These are phyloP conservation scores for Conus betulinus DNA, from an alignment of 1,140 invertebrate species.

Conservation along the genomic window DNA sequence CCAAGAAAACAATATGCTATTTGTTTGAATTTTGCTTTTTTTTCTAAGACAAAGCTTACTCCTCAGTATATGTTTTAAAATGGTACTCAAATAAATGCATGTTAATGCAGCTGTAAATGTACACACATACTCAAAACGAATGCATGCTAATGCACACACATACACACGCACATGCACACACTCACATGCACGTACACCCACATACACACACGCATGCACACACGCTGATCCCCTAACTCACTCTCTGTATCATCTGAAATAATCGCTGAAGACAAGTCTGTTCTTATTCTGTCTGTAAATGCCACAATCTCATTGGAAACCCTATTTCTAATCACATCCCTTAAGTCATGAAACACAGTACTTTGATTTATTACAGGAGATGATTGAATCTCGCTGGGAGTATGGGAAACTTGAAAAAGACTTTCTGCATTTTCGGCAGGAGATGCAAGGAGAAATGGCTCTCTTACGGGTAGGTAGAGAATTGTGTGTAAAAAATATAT, in stretches of 20 bases:
- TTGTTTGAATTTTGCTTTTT: no score
- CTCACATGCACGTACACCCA: not conserved
- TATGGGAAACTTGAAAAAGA: constrained; percentile 60
- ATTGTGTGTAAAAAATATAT: no score
- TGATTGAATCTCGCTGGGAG: constrained; percentile 69
- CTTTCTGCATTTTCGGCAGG: constrained; percentile 56
- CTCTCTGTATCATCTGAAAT: no score
- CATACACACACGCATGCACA: not conserved
- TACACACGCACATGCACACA: not conserved
- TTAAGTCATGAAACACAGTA: not conserved
- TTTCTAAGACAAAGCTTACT: no score
- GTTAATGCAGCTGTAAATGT: no score
- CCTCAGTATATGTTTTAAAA: no score
- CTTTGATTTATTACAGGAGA: constrained; percentile 58
- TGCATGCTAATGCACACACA: not conserved
- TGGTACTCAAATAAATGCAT: no score
- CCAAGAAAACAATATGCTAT: no score
- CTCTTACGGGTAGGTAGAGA: constrained; percentile 55
- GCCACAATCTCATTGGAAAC: no score
- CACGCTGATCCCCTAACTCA: no score
- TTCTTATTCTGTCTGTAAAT: not conserved
- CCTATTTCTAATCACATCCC: not conserved
- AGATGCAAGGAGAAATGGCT: constrained; percentile 59
- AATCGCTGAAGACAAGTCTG: not conserved
- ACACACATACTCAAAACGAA: no score